Base-by-base conservation (phyloP, 2,797 vertebrate species). In the Sarcoramphus papa region DNA sequence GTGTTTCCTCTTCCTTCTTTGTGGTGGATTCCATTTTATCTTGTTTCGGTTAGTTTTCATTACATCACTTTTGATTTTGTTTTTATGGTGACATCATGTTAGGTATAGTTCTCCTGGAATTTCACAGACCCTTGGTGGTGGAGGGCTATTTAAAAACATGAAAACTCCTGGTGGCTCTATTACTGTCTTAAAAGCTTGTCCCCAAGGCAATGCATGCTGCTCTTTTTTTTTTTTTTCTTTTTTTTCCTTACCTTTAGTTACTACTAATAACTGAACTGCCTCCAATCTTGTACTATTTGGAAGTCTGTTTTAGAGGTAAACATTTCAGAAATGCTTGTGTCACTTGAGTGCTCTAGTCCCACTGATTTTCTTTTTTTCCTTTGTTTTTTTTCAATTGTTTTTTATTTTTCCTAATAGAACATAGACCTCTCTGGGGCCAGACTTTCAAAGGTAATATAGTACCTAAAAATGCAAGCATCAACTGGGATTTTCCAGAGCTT, bases 381-480 rank as follows among this genome's bases (percentile, higher is more conserved):
- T 41, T 57, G n/a, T 16, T 13, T 22, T 68, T 56, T 57, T 41
- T 6, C 3, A 67, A 19, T 78, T 37, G 15, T 72, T 15, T 48
- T 76, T 65, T 40, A 28, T 59, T 80, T 93, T 85, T 86, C 31
- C 11, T 90, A 23, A 7, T 28, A 64, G 70, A 76, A 28, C 22
- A 30, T 16, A 60, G 75, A 22, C 43, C 15, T 77, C 41, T 90
- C 51, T 47, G 64, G 33, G n/a, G 22, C 47, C 51, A 65, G 56
- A 41, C 20, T 92, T 85, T 24, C 54, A 73, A 73, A 93, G 35
- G 41, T 60, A 86, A 77, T 65, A 30, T 31, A 87, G 56, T 74
- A 85, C 65, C 68, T 95, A 87, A 92, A 93, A 94, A 80, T 87
- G 41, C 73, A 91, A 22, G 21, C 43, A 83, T 89, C 72, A 85